Evolutionary conservation across 2,797 vertebrate genomes (phyloP).

Genomic region (Nothura maculosa): DNA sequence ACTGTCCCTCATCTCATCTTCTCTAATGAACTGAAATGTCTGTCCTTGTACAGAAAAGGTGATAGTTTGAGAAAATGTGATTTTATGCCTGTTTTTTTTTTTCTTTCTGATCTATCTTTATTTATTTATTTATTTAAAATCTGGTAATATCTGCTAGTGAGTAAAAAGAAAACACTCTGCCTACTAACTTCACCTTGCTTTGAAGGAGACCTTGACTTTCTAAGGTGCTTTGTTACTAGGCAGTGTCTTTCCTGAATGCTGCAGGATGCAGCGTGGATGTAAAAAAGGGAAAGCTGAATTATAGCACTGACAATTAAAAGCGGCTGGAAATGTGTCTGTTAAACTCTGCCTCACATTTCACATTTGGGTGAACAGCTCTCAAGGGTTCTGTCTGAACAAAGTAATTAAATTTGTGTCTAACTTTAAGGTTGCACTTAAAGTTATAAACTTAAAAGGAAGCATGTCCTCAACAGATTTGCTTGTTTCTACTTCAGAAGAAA

Average conservation of each 20-base stretch:
- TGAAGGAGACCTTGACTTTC: background rate
- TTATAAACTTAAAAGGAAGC: background rate
- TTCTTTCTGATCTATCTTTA: background rate
- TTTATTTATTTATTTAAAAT: background rate
- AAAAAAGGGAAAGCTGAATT: slow-evolving; percentile 60
- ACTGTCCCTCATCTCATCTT: background rate
- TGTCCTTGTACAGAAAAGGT: background rate
- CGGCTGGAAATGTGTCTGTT: slow-evolving; percentile 43
- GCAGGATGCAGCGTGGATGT: background rate
- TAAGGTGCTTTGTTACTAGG: background rate
- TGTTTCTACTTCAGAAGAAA: background rate
- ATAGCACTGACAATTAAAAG: slow-evolving; percentile 44
- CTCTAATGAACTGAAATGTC: background rate
- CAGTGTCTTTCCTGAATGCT: slow-evolving; percentile 9
- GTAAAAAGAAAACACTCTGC: background rate
- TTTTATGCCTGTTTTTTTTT: background rate
- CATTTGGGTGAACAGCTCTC: slow-evolving; percentile 63
- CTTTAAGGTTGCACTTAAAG: slow-evolving; percentile 11
- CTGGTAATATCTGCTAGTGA: background rate
- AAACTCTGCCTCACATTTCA: slow-evolving; percentile 54
- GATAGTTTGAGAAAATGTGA: background rate
- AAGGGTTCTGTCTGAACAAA: slow-evolving; percentile 43
- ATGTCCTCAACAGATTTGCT: background rate
- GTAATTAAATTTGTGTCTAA: slow-evolving; percentile 45
- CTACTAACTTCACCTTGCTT: background rate